These are phyloP conservation scores for Dipodomys stephensi DNA, from an alignment of 2,113 vertebrate genomes.

Conservation along the genomic window DNA sequence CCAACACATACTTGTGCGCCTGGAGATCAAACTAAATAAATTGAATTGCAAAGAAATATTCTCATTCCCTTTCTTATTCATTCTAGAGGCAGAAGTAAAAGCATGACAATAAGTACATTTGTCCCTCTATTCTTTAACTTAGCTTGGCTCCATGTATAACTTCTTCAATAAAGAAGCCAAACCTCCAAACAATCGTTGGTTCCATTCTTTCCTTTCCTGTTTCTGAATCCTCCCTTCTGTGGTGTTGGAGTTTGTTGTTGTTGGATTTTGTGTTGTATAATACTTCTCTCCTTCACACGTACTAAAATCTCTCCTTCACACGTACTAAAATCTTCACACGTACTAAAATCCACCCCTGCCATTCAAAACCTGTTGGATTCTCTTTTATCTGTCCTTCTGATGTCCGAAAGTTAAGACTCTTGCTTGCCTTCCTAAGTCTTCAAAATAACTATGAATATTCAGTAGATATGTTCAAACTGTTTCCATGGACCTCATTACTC, in stretches of 20 bases:
- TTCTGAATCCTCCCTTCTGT: not conserved
- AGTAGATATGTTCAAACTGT: not conserved
- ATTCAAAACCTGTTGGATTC: not conserved
- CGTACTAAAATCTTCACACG: not conserved
- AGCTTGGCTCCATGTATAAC: not conserved
- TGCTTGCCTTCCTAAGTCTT: not conserved
- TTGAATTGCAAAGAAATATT: conserved; percentile 30
- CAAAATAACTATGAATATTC: not conserved
- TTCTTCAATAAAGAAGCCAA: conserved; percentile 9
- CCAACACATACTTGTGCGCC: conserved; percentile 9
- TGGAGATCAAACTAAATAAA: conserved; percentile 52
- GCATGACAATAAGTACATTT: not conserved
- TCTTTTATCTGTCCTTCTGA: not conserved
- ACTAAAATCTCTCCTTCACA: not conserved
- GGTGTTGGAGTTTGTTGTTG: not conserved
- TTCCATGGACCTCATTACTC: not conserved
- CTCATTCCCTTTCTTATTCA: conserved; percentile 21
- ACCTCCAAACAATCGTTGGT: not conserved
- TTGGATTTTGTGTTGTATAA: not conserved
- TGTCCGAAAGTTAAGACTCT: conserved; percentile 3
- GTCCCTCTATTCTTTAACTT: not conserved
- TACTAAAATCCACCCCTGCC: not conserved
- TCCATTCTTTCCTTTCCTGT: not conserved
- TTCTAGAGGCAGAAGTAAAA: conserved; percentile 7
- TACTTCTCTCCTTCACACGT: not conserved